These are phyloP conservation scores for Drosophila lacicola DNA, from an alignment of 2,888 invertebrate genomes.

Conservation along the genomic window DNA sequence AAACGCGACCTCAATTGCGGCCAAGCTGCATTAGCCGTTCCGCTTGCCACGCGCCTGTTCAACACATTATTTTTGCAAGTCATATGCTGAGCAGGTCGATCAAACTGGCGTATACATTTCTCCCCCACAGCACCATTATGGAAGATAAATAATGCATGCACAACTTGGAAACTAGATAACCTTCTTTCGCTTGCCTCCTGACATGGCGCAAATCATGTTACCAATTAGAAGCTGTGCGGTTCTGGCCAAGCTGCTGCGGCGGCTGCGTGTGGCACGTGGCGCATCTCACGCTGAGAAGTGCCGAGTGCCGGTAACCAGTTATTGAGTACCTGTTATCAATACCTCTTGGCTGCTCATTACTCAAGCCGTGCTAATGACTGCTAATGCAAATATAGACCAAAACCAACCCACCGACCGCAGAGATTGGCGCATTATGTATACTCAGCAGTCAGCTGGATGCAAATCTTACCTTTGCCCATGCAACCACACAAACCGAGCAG, in stretches of 20 bases:
- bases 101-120: slow-evolving; percentile 6
- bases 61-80: background rate
- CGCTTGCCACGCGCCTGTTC: background rate
- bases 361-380: slow-evolving; percentile 28
- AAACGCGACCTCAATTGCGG: background rate
- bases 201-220: slow-evolving; percentile 27
- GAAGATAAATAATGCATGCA: slow-evolving; percentile 1
- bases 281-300: slow-evolving; percentile 7
- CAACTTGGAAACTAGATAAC: slow-evolving; percentile 8
- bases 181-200: background rate
- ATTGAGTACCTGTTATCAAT: slow-evolving; percentile 11
- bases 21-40: background rate
- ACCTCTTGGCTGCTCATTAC: slow-evolving; percentile 11
- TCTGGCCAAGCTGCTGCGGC: background rate
- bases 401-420: background rate
- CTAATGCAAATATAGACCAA: slow-evolving; percentile 8
- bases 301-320: slow-evolving; percentile 3
- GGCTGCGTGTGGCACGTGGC: slow-evolving; percentile 1
- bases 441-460: too few species aligned
- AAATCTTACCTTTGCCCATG: too few species aligned
- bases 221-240: slow-evolving; percentile 29
- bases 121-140: slow-evolving; percentile 14
- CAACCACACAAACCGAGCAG: too few species aligned
- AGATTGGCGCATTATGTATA: background rate
- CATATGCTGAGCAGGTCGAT: slow-evolving; percentile 6